These are phyloP conservation scores for Atherinosoma microstoma DNA, from an alignment of 2,797 vertebrate genomes.

Conservation along the genomic window DNA sequence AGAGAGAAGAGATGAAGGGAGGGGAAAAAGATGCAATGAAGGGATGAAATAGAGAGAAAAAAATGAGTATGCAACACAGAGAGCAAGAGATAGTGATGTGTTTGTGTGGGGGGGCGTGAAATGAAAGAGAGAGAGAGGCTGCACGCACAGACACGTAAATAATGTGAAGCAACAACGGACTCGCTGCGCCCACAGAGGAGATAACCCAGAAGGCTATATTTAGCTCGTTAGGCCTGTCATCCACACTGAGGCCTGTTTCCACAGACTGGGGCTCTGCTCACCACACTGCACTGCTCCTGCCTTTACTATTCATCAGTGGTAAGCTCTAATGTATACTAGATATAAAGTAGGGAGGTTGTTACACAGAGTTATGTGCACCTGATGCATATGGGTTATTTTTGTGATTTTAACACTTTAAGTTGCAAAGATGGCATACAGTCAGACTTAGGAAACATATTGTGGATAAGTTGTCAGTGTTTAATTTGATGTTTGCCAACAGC, in stretches of 20 bases:
- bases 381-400: slow-evolving; percentile 9
- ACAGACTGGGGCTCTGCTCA: slow-evolving; percentile 74
- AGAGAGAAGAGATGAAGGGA: slow-evolving; percentile 52
- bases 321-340: slow-evolving; percentile 58
- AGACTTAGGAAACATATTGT: neutral
- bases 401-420: slow-evolving; percentile 8
- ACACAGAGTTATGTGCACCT: slow-evolving; percentile 5
- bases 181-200: slow-evolving; percentile 79
- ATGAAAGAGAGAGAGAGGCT: slow-evolving; percentile 60
- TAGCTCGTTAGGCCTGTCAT: slow-evolving; percentile 84
- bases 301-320: slow-evolving; percentile 74
- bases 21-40: slow-evolving; percentile 53
- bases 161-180: slow-evolving; percentile 85
- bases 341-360: slow-evolving; percentile 29
- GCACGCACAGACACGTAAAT: slow-evolving; percentile 87
- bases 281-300: slow-evolving; percentile 73
- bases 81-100: slow-evolving; percentile 58
- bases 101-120: slow-evolving; percentile 63
- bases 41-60: slow-evolving; percentile 46
- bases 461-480: neutral
- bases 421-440: neutral
- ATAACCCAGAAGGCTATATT: slow-evolving; percentile 87
- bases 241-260: slow-evolving; percentile 82
- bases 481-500: neutral
- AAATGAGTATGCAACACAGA: slow-evolving; percentile 33